phyloP scores from a whole-genome alignment of 2,797 vertebrate species.

The Sandelia bainsii region DNA sequence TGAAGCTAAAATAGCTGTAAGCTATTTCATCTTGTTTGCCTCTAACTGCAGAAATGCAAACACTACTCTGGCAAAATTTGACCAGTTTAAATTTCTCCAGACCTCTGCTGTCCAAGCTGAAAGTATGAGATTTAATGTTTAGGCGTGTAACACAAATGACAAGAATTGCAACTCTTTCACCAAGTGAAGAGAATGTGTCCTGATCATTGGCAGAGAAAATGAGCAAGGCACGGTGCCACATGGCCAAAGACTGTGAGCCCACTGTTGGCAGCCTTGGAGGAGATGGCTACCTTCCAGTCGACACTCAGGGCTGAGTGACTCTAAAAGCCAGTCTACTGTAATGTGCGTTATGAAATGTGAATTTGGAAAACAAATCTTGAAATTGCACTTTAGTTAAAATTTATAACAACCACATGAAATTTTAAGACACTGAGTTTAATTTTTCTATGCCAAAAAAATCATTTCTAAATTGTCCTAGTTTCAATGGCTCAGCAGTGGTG shows the following conservation, averaged over 20 bases:
- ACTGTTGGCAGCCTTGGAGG: slow-evolving; percentile 70
- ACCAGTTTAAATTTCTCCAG: slow-evolving; percentile 53
- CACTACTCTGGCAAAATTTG: slow-evolving; percentile 43
- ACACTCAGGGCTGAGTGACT: slow-evolving; percentile 60
- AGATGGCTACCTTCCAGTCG: slow-evolving; percentile 76
- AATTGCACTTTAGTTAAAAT: slow-evolving; percentile 46
- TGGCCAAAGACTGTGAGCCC: slow-evolving; percentile 78
- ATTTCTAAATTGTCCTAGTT: slow-evolving; percentile 32
- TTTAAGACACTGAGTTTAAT: slow-evolving; percentile 19
- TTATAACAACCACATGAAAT: slow-evolving; percentile 32
- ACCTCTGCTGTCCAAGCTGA: slow-evolving; percentile 51
- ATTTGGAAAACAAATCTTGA: slow-evolving; percentile 36
- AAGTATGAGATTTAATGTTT: slow-evolving; percentile 66
- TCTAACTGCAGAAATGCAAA: slow-evolving; percentile 35
- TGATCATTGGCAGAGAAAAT: slow-evolving; percentile 74
- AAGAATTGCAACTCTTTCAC: slow-evolving; percentile 73
- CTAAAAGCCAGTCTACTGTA: slow-evolving; percentile 38
- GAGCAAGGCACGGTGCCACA: slow-evolving; percentile 76
- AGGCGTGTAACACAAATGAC: slow-evolving; percentile 65
- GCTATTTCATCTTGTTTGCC: slow-evolving; percentile 25
- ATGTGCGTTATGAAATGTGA: slow-evolving; percentile 54
- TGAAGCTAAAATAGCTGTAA: slow-evolving; percentile 30
- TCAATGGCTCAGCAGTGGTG: slow-evolving; percentile 11
- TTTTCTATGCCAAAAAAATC: slow-evolving; percentile 45
- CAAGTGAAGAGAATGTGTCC: slow-evolving; percentile 70